Evolutionary conservation across 2,113 vertebrate species (phyloP).

Genomic region (Upupa epops): DNA sequence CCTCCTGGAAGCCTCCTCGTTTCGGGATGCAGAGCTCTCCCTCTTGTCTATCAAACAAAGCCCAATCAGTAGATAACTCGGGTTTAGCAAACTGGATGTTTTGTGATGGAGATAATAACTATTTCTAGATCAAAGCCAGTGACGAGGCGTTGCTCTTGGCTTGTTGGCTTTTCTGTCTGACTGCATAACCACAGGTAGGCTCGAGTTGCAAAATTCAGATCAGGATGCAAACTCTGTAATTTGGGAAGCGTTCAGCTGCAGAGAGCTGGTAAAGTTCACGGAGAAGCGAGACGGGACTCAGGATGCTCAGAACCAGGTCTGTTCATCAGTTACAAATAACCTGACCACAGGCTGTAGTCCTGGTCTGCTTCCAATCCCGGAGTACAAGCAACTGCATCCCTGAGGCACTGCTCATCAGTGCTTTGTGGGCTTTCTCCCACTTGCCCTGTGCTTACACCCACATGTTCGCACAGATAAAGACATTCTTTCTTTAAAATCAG

Average conservation of each 20-base stretch:
- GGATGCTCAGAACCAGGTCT: background rate
- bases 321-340: background rate
- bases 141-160: conserved; percentile 51
- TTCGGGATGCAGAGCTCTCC: conserved; percentile 5
- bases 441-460: background rate
- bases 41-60: conserved; percentile 33
- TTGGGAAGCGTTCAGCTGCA: conserved; percentile 9
- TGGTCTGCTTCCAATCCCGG: background rate
- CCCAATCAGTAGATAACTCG: conserved; percentile 43
- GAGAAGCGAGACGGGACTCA: background rate
- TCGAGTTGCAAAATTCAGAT: conserved; percentile 59
- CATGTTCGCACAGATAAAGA: background rate
- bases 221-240: conserved; percentile 6
- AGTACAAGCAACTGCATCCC: background rate
- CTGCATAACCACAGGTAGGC: conserved; percentile 42
- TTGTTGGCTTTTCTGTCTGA: conserved; percentile 49
- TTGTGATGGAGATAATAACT: conserved; percentile 67
- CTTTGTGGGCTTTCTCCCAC: accelerated
- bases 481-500: background rate
- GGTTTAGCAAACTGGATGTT: conserved; percentile 57
- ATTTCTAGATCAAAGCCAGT: conserved; percentile 64
- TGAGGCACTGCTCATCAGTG: background rate
- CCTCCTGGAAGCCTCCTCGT: background rate
- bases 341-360: background rate
- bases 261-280: background rate